Percentiles rank a stretch among this genome's conserved stretches.
Conservation (phyloP, 2,888 invertebrate genomes). For the Hypselothyrea guttata region DNA sequence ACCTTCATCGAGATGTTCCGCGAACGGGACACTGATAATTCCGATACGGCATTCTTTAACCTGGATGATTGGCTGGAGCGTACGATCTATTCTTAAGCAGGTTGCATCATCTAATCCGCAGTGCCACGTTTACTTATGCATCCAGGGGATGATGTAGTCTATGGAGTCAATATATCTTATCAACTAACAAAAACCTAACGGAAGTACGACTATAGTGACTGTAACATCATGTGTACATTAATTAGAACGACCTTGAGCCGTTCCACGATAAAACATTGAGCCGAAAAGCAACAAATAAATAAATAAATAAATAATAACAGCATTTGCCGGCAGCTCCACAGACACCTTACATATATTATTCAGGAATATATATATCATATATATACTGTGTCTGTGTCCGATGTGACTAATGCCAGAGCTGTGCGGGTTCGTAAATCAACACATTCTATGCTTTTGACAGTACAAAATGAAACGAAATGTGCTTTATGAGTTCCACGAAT, state of each 20-base stretch:
- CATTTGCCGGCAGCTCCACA: slow-evolving; percentile 33
- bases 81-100: slow-evolving; percentile 91
- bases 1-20: slow-evolving; percentile 96
- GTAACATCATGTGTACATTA: slow-evolving; percentile 36
- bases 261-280: slow-evolving; percentile 5
- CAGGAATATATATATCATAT: slow-evolving; percentile 18
- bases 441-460: slow-evolving; percentile 40
- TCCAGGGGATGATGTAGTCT: not conserved
- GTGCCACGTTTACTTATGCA: slow-evolving; percentile 69
- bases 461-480: slow-evolving; percentile 45
- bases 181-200: slow-evolving; percentile 40
- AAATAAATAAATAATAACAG: slow-evolving; percentile 47
- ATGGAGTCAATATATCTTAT: slow-evolving; percentile 32
- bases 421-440: slow-evolving; percentile 12
- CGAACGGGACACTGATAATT: slow-evolving; percentile 87
- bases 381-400: slow-evolving; percentile 9
- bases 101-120: slow-evolving; percentile 53
- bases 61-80: slow-evolving; percentile 96
- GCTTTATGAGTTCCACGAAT: too few species aligned
- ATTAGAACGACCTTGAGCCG: slow-evolving; percentile 60
- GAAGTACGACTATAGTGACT: slow-evolving; percentile 49
- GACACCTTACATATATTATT: slow-evolving; percentile 17
- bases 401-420: slow-evolving; percentile 39
- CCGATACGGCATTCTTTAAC: slow-evolving; percentile 91
- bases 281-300: slow-evolving; percentile 15